phyloP scores from a whole-genome alignment of 1,140 invertebrate species.

The Orchesella cincta region DNA sequence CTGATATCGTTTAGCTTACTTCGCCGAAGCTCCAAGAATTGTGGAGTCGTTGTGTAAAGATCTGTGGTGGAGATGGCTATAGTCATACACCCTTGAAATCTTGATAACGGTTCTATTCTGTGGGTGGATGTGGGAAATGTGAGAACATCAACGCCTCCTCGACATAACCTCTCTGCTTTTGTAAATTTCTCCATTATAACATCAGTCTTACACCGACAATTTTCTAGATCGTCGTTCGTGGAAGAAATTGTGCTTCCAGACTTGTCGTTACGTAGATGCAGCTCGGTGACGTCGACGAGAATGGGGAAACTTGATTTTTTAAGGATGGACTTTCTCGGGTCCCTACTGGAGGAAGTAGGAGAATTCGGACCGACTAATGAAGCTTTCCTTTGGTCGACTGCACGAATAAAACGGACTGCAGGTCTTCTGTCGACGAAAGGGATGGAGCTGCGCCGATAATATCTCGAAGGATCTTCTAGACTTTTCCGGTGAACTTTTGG shows the following conservation, averaged over 20 bases:
- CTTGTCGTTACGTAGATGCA: neutral
- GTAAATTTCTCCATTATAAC: neutral
- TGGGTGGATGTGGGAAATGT: neutral
- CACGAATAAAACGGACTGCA: neutral
- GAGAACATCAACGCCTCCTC: neutral
- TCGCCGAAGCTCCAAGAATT: neutral
- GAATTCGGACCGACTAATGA: neutral
- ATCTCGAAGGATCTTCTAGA: neutral
- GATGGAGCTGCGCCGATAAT: neutral
- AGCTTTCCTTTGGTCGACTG: neutral
- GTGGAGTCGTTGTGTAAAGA: neutral
- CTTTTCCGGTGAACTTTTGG: neutral
- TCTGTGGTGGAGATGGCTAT: neutral
- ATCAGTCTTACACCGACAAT: neutral
- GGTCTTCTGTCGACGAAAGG: neutral
- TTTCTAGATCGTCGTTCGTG: conserved; percentile 14
- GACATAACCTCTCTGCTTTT: neutral
- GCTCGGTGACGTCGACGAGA: no score
- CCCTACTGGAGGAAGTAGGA: neutral
- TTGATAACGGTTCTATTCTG: neutral
- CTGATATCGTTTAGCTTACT: neutral
- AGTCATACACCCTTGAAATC: neutral
- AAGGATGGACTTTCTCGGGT: neutral
- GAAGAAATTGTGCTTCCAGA: neutral
- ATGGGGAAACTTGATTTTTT: neutral